Evolutionary conservation across 2,113 vertebrate genomes (phyloP), one percentile per base, ranked within the genome.

Genomic region (Picathartes gymnocephalus): DNA sequence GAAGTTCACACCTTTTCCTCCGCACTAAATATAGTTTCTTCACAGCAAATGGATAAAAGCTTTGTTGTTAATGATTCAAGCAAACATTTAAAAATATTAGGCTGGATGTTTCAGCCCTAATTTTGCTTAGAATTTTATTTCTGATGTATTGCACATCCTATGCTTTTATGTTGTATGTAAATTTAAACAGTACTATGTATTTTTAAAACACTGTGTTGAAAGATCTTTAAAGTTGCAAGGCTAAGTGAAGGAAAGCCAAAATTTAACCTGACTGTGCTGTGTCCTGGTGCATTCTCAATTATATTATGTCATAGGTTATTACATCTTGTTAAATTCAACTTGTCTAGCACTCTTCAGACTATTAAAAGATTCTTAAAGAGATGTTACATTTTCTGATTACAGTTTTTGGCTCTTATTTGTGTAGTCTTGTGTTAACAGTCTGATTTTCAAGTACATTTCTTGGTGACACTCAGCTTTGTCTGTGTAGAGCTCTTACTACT

Each of bases 391-490:
- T 95, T 93, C 82, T 97, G 90, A 95, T 95, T 96, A 86, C 88
- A 86, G 88, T 94, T 96, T 97, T 97, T 86, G 94, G 85, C 64
- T 95, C 90, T 86, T 97, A 90, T 97, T 95, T 96, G 88, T 96
- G 86, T 96, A 95, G 95, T 93, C 93, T 94, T 84, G 88, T 94
- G 90, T 92, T 97, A 97, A 96, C 93, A 93, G 93, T 90, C 88
- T 97, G 90, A 93, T 96, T 97, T 95, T 97, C 95, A 96, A 96
- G 95, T 94, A 86, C 88, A 71, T 90, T 96, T 93, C 95, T 96
- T 94, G 90, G 91, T 95, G 92, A 94, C 94, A 94, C 94, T 96
- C 79, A 88, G 78, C 88, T 95, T 96, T 95, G 93, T 91, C 94
- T 94, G 94, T 89, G 86, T 95, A 95, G 94, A 89, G 89, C 92